Evolutionary conservation across 2,113 vertebrate genomes (phyloP).

Genomic region (Podarcis cretensis): DNA sequence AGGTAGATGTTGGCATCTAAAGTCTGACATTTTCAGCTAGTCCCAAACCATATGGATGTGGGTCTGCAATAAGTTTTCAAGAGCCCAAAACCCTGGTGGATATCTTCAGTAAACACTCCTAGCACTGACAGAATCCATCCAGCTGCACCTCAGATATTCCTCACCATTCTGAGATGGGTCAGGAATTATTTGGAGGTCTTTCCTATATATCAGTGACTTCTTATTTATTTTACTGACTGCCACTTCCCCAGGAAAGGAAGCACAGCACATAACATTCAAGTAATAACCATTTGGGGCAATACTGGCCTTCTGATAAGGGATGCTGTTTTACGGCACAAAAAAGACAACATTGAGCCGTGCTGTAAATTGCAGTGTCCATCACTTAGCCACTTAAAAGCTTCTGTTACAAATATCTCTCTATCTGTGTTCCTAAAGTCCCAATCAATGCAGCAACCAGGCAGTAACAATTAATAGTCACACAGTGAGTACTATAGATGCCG

Average conservation of each 20-base stretch:
- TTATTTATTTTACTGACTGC: slow-evolving; percentile 2
- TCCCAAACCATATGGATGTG: neutral
- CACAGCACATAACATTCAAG: slow-evolving; percentile 9
- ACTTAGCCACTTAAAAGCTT: slow-evolving; percentile 19
- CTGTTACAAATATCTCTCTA: slow-evolving; percentile 1
- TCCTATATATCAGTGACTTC: neutral
- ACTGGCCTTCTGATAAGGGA: slow-evolving; percentile 16
- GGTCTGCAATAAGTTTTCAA: slow-evolving; percentile 15
- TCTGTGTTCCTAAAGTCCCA: slow-evolving; percentile 36
- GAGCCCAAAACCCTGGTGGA: neutral
- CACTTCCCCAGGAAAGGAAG: neutral
- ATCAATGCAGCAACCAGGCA: neutral
- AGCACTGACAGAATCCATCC: neutral
- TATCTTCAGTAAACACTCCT: slow-evolving; percentile 7
- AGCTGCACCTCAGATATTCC: slow-evolving; percentile 2
- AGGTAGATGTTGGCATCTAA: neutral
- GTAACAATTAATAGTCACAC: slow-evolving; percentile 9
- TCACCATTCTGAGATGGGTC: neutral
- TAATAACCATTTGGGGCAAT: slow-evolving; percentile 10
- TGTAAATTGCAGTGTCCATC: slow-evolving; percentile 1
- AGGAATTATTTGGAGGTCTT: slow-evolving; percentile 19
- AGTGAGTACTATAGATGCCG: neutral
- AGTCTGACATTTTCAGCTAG: neutral
- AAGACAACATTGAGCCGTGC: neutral
- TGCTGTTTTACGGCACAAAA: neutral